These are phyloP conservation scores for Meleagris gallopavo DNA, from an alignment of 2,113 vertebrate genomes.

Conservation along the genomic window DNA sequence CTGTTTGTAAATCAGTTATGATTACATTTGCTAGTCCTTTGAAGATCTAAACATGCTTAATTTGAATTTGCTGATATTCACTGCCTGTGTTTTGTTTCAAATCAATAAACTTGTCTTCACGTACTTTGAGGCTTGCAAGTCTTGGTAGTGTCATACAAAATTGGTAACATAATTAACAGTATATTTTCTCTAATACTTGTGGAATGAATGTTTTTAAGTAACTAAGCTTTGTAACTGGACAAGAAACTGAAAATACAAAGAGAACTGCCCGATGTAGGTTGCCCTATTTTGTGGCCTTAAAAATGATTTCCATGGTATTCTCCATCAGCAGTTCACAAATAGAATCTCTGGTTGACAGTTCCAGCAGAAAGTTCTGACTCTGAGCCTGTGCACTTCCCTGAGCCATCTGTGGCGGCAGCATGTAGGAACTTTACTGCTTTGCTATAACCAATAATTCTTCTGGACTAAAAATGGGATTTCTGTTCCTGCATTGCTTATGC, in stretches of 20 bases:
- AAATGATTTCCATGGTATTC: not conserved
- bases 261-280: not conserved
- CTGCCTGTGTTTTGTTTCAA: not conserved
- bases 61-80: not conserved
- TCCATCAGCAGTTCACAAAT: not conserved
- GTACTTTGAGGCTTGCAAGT: not conserved
- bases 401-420: not conserved
- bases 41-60: not conserved
- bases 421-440: not conserved
- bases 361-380: not conserved
- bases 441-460: not conserved
- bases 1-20: not conserved
- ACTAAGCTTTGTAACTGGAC: not conserved
- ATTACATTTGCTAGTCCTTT: not conserved
- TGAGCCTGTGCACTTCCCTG: not conserved
- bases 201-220: not conserved
- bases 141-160: not conserved
- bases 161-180: not conserved
- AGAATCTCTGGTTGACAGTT: not conserved
- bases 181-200: not conserved
- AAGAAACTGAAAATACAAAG: not conserved
- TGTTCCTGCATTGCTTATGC: not conserved
- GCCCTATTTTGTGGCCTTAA: not conserved
- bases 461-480: not conserved
- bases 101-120: not conserved